phyloP scores from a whole-genome alignment of 2,888 invertebrate species.

The Drosophila formosana region DNA sequence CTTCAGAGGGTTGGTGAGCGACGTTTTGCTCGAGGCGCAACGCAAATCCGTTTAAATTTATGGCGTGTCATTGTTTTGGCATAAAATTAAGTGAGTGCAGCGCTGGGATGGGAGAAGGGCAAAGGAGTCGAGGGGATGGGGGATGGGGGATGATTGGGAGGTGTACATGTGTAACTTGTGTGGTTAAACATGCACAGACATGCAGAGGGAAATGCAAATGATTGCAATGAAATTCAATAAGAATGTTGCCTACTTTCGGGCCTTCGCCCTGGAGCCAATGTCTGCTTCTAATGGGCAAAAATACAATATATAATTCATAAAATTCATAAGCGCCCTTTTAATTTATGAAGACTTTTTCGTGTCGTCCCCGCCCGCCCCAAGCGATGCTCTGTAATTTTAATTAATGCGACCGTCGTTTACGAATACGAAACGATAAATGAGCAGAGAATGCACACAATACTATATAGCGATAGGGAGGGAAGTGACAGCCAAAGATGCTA shows the following conservation, averaged over 20 bases:
- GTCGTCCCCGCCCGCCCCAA: conserved; percentile 30
- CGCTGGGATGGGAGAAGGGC: not conserved
- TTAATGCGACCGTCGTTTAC: conserved; percentile 70
- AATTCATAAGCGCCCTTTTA: conserved; percentile 80
- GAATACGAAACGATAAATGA: conserved; percentile 55
- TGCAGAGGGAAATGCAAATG: conserved; percentile 66
- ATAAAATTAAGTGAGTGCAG: conserved; percentile 79
- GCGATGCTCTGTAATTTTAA: conserved; percentile 72
- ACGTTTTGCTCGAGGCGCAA: conserved; percentile 64
- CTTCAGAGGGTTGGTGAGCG: conserved; percentile 39
- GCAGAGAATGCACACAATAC: conserved; percentile 15
- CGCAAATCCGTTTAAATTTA: conserved; percentile 80
- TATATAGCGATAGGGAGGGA: not conserved
- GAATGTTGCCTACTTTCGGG: conserved; percentile 56
- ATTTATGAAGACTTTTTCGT: conserved; percentile 62
- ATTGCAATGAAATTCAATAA: conserved; percentile 76
- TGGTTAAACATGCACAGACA: conserved; percentile 72
- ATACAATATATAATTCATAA: conserved; percentile 73
- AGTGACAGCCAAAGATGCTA: conserved; percentile 19
- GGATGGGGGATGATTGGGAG: not conserved
- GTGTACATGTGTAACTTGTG: conserved; percentile 45
- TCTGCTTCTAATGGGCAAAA: conserved; percentile 61
- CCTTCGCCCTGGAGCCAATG: conserved; percentile 21
- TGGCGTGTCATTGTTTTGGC: conserved; percentile 81
- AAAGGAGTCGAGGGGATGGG: not conserved